phyloP scores from a whole-genome alignment of 2,888 invertebrate species.

The Chaetoderma sp. region DNA sequence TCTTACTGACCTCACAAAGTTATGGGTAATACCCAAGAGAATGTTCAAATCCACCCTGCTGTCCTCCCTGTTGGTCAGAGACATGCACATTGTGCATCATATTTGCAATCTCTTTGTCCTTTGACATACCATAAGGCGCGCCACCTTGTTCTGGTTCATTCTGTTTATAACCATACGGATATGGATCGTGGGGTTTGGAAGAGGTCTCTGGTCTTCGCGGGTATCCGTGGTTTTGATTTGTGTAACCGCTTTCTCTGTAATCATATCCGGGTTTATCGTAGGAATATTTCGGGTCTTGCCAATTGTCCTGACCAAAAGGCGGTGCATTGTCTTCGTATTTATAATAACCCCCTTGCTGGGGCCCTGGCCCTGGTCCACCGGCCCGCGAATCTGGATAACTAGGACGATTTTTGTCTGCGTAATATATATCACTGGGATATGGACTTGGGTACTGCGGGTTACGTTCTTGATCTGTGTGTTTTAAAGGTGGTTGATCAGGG shows the following conservation, averaged over 20 bases:
- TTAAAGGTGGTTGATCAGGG: constrained; percentile 1
- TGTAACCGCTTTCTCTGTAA: neutral
- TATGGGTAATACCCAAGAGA: constrained; percentile 58
- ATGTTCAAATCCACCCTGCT: no score
- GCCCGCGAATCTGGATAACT: no score
- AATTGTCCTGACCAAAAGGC: neutral
- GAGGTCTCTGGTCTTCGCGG: neutral
- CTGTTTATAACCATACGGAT: no score
- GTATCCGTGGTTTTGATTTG: neutral
- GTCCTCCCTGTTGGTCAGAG: neutral
- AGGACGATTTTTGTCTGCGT: neutral
- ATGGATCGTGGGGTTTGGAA: neutral
- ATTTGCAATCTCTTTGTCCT: constrained; percentile 6
- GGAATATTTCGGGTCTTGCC: neutral
- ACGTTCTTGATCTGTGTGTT: neutral
- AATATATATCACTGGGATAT: neutral
- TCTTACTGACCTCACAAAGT: no score
- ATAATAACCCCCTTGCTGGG: neutral
- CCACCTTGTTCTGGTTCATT: no score
- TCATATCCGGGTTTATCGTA: neutral
- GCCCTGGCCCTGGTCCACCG: neutral
- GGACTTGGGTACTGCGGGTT: neutral
- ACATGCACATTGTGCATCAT: neutral
- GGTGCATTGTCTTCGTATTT: neutral
- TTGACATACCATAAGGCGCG: neutral